phyloP scores from a whole-genome alignment of 2,888 invertebrate species.

The Rhogogaster chlorosoma region DNA sequence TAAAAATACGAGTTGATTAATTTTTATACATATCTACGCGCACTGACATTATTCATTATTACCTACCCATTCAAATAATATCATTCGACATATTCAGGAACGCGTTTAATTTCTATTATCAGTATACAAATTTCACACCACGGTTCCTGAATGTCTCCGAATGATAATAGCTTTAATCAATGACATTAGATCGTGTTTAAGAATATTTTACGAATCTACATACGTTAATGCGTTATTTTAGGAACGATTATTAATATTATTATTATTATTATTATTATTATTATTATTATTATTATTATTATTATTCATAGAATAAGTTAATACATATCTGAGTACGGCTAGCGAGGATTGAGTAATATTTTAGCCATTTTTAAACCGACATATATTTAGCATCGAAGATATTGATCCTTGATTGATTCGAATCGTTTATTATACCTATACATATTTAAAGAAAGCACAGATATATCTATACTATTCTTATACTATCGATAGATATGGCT shows the following conservation, averaged over 20 bases:
- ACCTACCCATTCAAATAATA: not conserved
- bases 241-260: constrained; percentile 5
- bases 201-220: not conserved
- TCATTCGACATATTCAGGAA: constrained; percentile 71
- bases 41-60: not conserved
- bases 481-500: not conserved
- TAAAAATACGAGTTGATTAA: not conserved
- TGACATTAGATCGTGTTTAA: constrained; percentile 20
- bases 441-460: not conserved
- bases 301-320: constrained; percentile 52
- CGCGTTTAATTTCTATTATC: constrained; percentile 46
- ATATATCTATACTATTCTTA: not conserved
- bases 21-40: not conserved
- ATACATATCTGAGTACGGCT: constrained; percentile 64
- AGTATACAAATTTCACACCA: constrained; percentile 6
- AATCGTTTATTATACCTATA: not conserved
- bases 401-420: not conserved
- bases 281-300: constrained; percentile 54
- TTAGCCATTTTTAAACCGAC: constrained; percentile 46
- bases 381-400: not conserved
- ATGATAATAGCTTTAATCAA: constrained; percentile 60
- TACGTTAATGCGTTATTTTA: constrained; percentile 12
- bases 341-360: constrained; percentile 78
- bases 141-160: constrained; percentile 68
- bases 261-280: constrained; percentile 1